Evolutionary conservation across 2,113 vertebrate species (phyloP), one percentile per base, ranked within the genome.

Genomic region (Syngnathus floridae): DNA sequence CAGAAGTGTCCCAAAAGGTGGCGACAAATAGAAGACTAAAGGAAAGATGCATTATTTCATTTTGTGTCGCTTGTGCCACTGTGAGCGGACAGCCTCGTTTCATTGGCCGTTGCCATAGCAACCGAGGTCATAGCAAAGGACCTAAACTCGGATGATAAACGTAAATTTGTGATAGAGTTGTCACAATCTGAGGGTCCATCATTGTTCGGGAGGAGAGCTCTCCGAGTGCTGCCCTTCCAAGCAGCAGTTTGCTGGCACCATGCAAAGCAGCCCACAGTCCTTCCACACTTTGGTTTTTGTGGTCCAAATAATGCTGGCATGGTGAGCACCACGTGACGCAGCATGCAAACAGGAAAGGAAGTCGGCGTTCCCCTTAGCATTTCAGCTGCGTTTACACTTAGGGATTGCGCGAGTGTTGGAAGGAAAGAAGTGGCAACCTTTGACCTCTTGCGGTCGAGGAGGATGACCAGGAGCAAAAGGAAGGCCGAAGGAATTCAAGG

Each of bases 341-440:
- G 13, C 71, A 78, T 80, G 78, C 67, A 84, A 80, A 82, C 82
- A 84, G 64, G 72, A 84, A 87, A 87, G 54, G 55, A 69, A 55
- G 62, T 51, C 58, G 26, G 26, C 26, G 26, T 4, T 31, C 6
- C 62, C 26, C 14, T 35, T 63, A 4, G n/a, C 2, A 21, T 52
- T 21, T 10, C 2, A 11, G 21, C n/a, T 11, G 11, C 11, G 21
- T 54, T 2, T 4, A 10, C 4, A 26, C 9, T 31, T 31, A 2
- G 26, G 26, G 26, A 31, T 31, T 31, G 26, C 26, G 26, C 26
- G 3, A 66, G 22, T 12, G 38, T 59, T 31, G 60, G 21, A 72
- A 72, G 66, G 72, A 84, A 73, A 72, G 49, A 70, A 69, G 62
- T 37, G 59, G 65, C 73, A 70, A 77, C 67, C 73, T 85, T 65